These are phyloP conservation scores for Coelopa pilipes DNA, from an alignment of 2,888 invertebrate species.

Conservation along the genomic window DNA sequence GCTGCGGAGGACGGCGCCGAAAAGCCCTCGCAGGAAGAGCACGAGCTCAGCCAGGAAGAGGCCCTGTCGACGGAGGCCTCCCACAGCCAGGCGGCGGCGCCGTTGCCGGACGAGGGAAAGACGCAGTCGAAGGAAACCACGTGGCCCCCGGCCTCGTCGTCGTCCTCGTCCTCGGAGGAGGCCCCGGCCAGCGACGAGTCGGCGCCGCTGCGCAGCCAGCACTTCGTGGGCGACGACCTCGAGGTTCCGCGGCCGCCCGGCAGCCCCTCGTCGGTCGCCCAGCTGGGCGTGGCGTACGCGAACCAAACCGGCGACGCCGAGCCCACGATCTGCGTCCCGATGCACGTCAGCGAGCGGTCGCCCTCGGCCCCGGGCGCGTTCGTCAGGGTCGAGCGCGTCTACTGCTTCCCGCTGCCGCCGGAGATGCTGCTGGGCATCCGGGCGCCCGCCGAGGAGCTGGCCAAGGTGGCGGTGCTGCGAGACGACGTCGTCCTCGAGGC, in stretches of 20 bases:
- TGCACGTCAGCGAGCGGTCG: slow-evolving; percentile 54
- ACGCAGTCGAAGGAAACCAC: slow-evolving; percentile 18
- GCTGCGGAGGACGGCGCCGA: neutral
- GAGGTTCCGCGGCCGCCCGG: too few species aligned
- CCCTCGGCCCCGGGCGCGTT: slow-evolving; percentile 45
- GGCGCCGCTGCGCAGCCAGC: neutral
- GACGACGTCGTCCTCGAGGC: neutral
- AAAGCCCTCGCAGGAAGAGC: neutral
- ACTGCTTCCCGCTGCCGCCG: slow-evolving; percentile 57
- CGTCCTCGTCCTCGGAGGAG: neutral
- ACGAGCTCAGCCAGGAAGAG: neutral
- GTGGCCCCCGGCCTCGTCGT: slow-evolving; percentile 9
- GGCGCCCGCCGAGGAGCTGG: neutral
- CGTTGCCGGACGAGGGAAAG: too few species aligned
- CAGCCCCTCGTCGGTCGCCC: too few species aligned
- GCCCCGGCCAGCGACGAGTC: neutral
- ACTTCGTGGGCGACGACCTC: neutral
- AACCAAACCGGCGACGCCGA: slow-evolving; percentile 40
- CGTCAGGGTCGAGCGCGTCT: slow-evolving; percentile 56
- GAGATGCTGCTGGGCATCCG: slow-evolving; percentile 6
- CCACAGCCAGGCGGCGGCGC: neutral
- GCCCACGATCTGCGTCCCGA: slow-evolving; percentile 57
- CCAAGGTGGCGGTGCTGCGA: neutral
- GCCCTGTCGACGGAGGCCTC: neutral
- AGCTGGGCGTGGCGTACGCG: neutral